A percentile compares a stretch with the other conserved stretches of the same genome.
Evolutionary conservation across 2,113 vertebrate genomes (phyloP).

Genomic region (Sinocyclocheilus anophthalmus): DNA sequence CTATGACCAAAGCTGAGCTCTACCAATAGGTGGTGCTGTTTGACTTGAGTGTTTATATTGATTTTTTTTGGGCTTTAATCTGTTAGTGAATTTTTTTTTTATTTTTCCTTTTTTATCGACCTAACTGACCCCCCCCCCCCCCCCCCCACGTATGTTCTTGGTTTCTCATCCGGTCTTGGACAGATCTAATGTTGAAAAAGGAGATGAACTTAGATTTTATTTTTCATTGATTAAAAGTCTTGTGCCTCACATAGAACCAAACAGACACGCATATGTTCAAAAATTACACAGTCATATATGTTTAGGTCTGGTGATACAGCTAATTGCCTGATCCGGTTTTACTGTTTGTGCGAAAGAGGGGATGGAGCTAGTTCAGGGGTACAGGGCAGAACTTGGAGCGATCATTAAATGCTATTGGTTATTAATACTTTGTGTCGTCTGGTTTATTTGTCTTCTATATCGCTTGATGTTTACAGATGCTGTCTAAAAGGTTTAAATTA

Average conservation of each 20-base stretch:
- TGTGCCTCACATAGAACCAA: constrained; percentile 7
- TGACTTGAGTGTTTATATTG: constrained; percentile 65
- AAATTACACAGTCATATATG: constrained; percentile 74
- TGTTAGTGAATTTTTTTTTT: constrained; percentile 61
- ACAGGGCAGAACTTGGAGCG: constrained; percentile 71
- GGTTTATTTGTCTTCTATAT: background rate
- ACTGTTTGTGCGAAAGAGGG: constrained; percentile 70
- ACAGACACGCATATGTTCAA: background rate
- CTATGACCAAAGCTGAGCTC: constrained; percentile 79
- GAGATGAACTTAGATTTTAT: constrained; percentile 9
- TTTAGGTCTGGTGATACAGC: constrained; percentile 79
- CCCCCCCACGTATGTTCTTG: constrained; percentile 26
- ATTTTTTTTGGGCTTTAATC: constrained; percentile 52
- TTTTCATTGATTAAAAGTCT: constrained; percentile 47
- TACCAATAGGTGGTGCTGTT: constrained; percentile 78
- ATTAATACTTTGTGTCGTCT: constrained; percentile 11
- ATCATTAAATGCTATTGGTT: constrained; percentile 84
- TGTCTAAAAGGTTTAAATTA: background rate
- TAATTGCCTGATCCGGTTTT: constrained; percentile 59
- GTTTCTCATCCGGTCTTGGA: constrained; percentile 58
- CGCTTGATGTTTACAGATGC: background rate
- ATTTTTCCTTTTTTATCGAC: constrained; percentile 56
- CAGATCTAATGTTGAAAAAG: constrained; percentile 25
- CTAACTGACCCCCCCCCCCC: constrained; percentile 48
- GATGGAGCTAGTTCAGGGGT: constrained; percentile 38